These are phyloP conservation scores for Pheosia gnoma DNA, from an alignment of 2,888 invertebrate species.

Conservation along the genomic window DNA sequence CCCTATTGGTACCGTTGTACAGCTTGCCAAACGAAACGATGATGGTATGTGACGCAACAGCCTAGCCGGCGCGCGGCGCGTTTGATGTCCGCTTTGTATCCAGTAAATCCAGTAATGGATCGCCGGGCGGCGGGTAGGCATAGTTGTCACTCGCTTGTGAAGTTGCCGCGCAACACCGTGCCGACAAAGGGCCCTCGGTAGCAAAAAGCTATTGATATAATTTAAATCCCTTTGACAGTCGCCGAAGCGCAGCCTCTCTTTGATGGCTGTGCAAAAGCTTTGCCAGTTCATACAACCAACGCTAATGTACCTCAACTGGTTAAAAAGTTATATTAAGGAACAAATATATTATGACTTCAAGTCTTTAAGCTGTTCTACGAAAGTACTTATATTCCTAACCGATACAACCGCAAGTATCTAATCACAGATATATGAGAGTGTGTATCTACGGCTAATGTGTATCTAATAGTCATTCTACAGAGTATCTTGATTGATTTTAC, in stretches of 20 bases:
- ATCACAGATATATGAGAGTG: too few relatives aligned
- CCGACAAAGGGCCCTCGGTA: constrained; percentile 77
- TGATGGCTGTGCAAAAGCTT: constrained; percentile 31
- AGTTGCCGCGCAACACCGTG: constrained; percentile 59
- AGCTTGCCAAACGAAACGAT: constrained; percentile 48
- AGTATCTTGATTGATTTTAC: too few relatives aligned
- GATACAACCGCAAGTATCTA: too few relatives aligned
- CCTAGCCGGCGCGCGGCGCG: constrained; percentile 53
- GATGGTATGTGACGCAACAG: constrained; percentile 70
- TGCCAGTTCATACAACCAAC: constrained; percentile 15
- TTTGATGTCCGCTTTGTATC: constrained; percentile 71
- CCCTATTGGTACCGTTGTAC: constrained; percentile 10
- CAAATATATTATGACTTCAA: too few relatives aligned
- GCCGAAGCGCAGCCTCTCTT: constrained; percentile 64
- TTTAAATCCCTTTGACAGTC: constrained; percentile 75
- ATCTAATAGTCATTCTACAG: too few relatives aligned
- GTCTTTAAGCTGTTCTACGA: too few relatives aligned
- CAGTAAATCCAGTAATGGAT: constrained; percentile 64
- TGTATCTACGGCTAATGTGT: too few relatives aligned
- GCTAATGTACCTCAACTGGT: not conserved
- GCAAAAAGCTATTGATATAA: constrained; percentile 80
- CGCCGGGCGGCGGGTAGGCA: constrained; percentile 58
- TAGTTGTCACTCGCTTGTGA: constrained; percentile 63
- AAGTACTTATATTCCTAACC: too few relatives aligned
- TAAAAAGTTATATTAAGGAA: too few relatives aligned